Evolutionary conservation across 2,797 vertebrate genomes (phyloP), one percentile per base, ranked within the genome.

Genomic region (Echeneis naucrates): DNA sequence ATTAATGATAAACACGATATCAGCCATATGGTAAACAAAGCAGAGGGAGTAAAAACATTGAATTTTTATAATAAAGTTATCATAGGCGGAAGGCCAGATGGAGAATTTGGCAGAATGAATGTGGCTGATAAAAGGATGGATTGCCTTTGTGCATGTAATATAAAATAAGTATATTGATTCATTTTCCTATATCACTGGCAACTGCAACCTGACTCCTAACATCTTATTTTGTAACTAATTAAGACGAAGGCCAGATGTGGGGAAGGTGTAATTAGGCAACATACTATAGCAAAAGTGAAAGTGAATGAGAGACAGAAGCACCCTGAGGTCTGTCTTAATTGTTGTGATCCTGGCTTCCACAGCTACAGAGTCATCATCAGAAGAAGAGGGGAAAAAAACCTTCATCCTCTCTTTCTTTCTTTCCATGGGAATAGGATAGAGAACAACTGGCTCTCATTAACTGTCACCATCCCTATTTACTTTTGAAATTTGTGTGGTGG

Each of bases 371-470:
- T 75, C 67, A 66, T 79, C 74, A 64, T 73, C 68, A 76, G 56
- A n/a, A n/a, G n/a, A n/a, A n/a, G n/a, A n/a, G n/a, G n/a, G n/a
- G n/a, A n/a, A n/a, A n/a, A n/a, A n/a, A n/a, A n/a, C 38, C 59
- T 78, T 82, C 75, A 63, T 81, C 70, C 32, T 67, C 51, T 69
- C 50, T 47, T n/a, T 52, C 50, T 58, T 58, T 68, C 70, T 73
- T 83, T 87, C 67, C 77, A 80, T 74, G 82, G 75, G 75, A 84
- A 83, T 40, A 44, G 14, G 70, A 50, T n/a, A 47, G 45, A 81
- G 74, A 74, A 84, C 83, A 88, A 90, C 82, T 90, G 89, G 77
- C 80, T 89, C 79, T 75, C 75, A 82, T 91, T 90, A 92, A 62
- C 66, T 58, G 60, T 79, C 83, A 48, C 70, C 48, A 78, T 85